Base-by-base conservation (phyloP, 2,113 vertebrate species). In the Isurus oxyrinchus region DNA sequence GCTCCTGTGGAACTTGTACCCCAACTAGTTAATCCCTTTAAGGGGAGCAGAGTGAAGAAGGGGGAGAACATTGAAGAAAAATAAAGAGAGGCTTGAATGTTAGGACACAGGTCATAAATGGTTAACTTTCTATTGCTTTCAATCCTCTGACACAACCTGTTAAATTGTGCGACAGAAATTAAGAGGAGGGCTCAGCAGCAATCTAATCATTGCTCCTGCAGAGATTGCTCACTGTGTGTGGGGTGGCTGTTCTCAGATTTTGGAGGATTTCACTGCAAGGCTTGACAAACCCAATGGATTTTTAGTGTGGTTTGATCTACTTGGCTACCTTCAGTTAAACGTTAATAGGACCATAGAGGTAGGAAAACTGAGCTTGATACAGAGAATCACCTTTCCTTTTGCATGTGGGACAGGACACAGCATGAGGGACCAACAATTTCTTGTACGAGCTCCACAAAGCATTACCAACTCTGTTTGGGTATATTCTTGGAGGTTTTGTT, bases 261-360 rank as follows among this genome's bases (percentile, higher is more conserved):
- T 63, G 59, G 59, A 63, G 59, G 81, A 44, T 23, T 84, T 44
- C 16, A n/a, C 35, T 81, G 67, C 4, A 4, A 35, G 72, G 8
- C 72, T 35, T 27, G 72, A 76, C 72, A 76, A 31, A 14, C 61
- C 81, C 0, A 40, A 86, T 16, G 6, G 40, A 53, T 44, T 27
- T 87, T 49, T 21, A 90, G 53, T 59, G 49, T 11, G 11, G 53
- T 90, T 57, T 59, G 87, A 90, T 57, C 27, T 59, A 27, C 53
- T 59, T 27, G 55, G 87, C 87, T 90, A 57, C 55, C 87, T 90
- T 59, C 87, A 57, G 87, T 90, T 90, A 90, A 90, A 59, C 87
- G 35, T 90, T 90, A 90, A 90, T 35, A 59, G 55, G 53, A 90
- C 53, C 44, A 8, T 0, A 49, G 21, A 90, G 87, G 87, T 57